Evolutionary conservation across 2,888 invertebrate species (phyloP), one percentile per base, ranked within the genome.

Genomic region (Lithosia quadra): DNA sequence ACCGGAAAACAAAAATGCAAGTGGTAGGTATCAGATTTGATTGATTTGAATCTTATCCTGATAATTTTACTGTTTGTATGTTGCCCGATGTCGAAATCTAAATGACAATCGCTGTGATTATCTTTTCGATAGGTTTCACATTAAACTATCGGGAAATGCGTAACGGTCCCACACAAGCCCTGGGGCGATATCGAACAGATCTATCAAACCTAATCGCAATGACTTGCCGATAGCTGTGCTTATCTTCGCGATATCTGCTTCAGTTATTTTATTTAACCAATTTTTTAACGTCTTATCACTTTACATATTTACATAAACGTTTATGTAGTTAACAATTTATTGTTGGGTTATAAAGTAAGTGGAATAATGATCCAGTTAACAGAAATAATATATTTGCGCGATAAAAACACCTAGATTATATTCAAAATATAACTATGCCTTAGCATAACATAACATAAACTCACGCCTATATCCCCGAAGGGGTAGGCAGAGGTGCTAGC

Each of bases 181-280:
- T n/a, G n/a, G 43, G 8, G n/a, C n/a, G 18, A 2, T 49, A 49
- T 49, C 43, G 3, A 43, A 18, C 18, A 43, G 43, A 43, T 43
- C 43, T 43, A 43, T 43, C 43, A 43, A 43, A 1, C 5, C 43
- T 43, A 43, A 43, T 43, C 43, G 43, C 43, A 18, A 43, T 43
- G 18, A 13, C 13, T 43, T 43, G n/a, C n/a, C 49, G 49, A 49
- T n/a, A n/a, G 7, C 18, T 18, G 43, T 18, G 49, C 49, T 9
- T 49, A 49, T 49, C 49, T 49, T 5, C 9, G 49, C 49, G 18
- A 49, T n/a, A 49, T 49, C 49, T 49, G 9, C 49, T 49, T 49
- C 49, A n/a, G 49, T 49, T n/a, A 49, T 49, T n/a, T 49, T 49
- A 43, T 49, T 49, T n/a, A 49, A 49, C 49, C 49, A 49, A 8